Conservation (phyloP, 2,113 vertebrate genomes). For the Phalacrocorax aristotelis region DNA sequence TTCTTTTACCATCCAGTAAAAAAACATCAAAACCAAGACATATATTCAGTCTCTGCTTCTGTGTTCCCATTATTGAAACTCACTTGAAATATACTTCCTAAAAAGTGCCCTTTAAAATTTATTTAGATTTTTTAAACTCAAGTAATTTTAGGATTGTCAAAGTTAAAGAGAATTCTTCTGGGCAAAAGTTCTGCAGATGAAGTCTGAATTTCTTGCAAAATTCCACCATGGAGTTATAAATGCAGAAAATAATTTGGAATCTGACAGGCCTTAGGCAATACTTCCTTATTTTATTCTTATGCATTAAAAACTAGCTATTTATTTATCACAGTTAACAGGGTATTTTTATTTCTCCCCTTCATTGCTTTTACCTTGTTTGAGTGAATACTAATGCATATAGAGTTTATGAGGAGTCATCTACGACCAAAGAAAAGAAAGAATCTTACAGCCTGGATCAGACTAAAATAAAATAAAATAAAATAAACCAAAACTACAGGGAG, state of each 20-base stretch:
- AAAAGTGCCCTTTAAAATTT: not conserved
- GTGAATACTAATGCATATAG: not conserved
- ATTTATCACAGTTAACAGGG: not conserved
- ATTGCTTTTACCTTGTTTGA: not conserved
- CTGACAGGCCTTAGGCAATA: not conserved
- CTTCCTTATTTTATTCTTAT: not conserved
- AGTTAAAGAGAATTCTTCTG: not conserved
- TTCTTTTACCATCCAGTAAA: not conserved
- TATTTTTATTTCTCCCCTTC: not conserved
- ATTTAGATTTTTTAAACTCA: not conserved
- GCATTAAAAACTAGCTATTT: not conserved
- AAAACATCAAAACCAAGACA: not conserved
- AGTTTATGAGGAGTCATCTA: not conserved
- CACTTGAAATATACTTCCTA: not conserved
- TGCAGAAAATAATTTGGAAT: not conserved
- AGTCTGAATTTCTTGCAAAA: not conserved
- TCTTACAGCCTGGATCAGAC: not conserved
- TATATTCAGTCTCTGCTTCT: not conserved
- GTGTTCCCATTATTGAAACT: not conserved
- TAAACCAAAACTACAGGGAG: not conserved
- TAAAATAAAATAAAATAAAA: not conserved
- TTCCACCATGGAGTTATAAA: not conserved
- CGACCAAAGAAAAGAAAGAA: not conserved
- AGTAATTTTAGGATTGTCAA: not conserved
- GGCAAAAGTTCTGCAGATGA: not conserved